These are phyloP conservation scores for Caenorhabditis sp. DNA, from an alignment of 2,888 invertebrate genomes.

Conservation along the genomic window DNA sequence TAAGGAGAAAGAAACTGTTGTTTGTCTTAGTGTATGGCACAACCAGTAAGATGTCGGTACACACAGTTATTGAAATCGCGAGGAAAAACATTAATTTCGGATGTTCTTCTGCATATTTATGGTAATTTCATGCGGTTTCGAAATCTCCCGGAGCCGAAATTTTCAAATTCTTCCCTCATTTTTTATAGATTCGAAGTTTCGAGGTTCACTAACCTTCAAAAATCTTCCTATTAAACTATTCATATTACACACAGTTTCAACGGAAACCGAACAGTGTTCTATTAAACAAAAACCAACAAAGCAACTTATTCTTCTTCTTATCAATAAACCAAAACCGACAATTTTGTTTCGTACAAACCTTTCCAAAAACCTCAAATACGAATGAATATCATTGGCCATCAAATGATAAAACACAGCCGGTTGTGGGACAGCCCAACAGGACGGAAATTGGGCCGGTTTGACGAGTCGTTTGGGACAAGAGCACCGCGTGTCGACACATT, in stretches of 20 bases:
- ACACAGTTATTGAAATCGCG: too few species aligned
- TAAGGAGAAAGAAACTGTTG: too few species aligned
- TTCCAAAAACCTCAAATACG: slow-evolving; percentile 42
- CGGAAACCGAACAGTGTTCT: background rate
- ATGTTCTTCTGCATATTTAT: too few species aligned
- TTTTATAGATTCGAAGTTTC: too few species aligned
- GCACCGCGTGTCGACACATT: background rate
- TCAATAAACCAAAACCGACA: too few species aligned
- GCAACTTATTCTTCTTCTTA: background rate
- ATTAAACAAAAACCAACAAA: background rate
- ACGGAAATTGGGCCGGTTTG: slow-evolving; percentile 18
- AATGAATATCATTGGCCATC: slow-evolving; percentile 28
- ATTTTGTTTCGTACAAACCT: slow-evolving; percentile 20
- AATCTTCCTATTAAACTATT: background rate
- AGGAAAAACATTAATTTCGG: too few species aligned
- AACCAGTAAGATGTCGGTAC: too few species aligned
- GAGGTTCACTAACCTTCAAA: too few species aligned
- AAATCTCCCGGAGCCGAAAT: too few species aligned
- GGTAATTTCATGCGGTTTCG: too few species aligned
- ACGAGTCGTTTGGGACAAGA: background rate
- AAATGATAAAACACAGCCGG: slow-evolving; percentile 43
- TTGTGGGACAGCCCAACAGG: slow-evolving; percentile 51
- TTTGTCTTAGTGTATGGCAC: too few species aligned
- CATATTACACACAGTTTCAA: background rate
- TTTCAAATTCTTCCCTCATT: too few species aligned